phyloP scores from a whole-genome alignment of 2,113 vertebrate genomes.

The Bubo scandiacus region DNA sequence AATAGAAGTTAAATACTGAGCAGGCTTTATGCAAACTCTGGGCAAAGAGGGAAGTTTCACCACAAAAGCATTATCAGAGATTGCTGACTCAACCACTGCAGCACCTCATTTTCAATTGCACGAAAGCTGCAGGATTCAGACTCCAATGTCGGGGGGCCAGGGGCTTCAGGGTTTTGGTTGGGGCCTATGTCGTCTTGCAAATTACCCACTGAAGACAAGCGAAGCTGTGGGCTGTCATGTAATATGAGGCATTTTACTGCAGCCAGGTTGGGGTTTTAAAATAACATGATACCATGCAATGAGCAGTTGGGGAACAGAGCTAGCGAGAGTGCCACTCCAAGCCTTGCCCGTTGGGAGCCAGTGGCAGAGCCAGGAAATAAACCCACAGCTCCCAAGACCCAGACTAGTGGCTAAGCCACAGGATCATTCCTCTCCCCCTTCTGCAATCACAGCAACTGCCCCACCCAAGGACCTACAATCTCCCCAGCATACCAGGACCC shows the following conservation, averaged over 20 bases:
- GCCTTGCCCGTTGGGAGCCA: not conserved
- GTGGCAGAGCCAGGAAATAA: not conserved
- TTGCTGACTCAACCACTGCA: constrained; percentile 17
- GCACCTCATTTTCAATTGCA: constrained; percentile 48
- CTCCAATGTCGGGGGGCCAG: not conserved
- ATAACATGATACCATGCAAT: constrained; percentile 29
- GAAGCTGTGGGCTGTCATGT: not conserved
- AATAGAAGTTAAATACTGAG: constrained; percentile 15
- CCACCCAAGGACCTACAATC: not conserved
- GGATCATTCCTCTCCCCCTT: not conserved
- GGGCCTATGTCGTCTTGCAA: not conserved
- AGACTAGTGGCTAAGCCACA: not conserved
- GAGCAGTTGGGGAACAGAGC: not conserved
- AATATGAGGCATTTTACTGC: constrained; percentile 1
- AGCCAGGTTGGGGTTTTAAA: constrained; percentile 30
- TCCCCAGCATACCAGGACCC: not conserved
- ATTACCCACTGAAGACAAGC: constrained; percentile 14
- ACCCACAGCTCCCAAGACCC: not conserved
- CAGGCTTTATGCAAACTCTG: constrained; percentile 16
- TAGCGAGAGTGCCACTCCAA: not conserved
- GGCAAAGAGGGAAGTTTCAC: constrained; percentile 18
- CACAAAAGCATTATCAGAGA: constrained; percentile 45
- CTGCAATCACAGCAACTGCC: not conserved
- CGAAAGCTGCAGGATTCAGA: constrained; percentile 5
- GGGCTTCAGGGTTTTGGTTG: not conserved